Conservation (phyloP, 1,140 invertebrate genomes). For the Orchesella cincta region DNA sequence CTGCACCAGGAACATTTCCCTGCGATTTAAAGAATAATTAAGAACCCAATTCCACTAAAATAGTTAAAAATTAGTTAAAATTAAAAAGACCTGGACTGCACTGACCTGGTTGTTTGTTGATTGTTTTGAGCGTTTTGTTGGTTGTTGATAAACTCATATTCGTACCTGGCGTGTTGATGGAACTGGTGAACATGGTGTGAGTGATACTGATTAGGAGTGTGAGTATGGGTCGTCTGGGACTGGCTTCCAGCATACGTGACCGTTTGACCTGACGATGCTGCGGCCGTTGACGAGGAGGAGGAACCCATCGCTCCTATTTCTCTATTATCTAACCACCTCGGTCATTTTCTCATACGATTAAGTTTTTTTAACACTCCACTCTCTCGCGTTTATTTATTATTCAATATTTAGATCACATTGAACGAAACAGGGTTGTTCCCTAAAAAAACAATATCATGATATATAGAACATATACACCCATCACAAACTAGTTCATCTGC, state of each 20-base stretch:
- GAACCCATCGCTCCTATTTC: not conserved
- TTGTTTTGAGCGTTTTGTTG: not conserved
- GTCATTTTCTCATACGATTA: not conserved
- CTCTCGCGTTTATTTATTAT: no score
- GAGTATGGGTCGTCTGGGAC: not conserved
- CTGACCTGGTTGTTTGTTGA: not conserved
- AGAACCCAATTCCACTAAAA: not conserved
- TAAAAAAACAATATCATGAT: no score
- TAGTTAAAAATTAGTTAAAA: not conserved
- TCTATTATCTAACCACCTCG: not conserved
- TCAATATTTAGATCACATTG: not conserved
- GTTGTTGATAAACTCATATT: not conserved
- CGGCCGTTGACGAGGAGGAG: constrained; percentile 3
- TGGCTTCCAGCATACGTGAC: not conserved
- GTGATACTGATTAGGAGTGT: not conserved
- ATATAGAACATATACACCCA: no score
- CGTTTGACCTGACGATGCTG: not conserved
- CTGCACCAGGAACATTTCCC: not conserved
- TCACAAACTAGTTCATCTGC: no score
- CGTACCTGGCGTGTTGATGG: not conserved
- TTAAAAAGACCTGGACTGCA: not conserved
- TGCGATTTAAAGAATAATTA: not conserved
- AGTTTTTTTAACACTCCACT: no score
- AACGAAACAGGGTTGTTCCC: not conserved
- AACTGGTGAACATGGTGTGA: not conserved